Evolutionary conservation across 1,140 invertebrate species (phyloP).

Genomic region (Cepaea nemoralis): DNA sequence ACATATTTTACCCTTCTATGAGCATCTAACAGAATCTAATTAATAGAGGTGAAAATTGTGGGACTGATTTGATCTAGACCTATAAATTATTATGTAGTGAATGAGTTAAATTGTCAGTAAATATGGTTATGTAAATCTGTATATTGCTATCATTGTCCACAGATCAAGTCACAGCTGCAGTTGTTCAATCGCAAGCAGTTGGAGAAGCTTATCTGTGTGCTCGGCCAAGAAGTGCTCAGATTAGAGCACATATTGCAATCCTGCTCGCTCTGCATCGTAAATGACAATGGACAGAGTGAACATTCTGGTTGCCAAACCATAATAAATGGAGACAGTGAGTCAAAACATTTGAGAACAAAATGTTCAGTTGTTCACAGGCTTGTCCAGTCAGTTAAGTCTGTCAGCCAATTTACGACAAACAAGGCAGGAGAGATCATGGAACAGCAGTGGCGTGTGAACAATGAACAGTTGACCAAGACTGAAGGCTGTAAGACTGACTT

Average conservation of each 20-base stretch:
- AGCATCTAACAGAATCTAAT: too few relatives aligned
- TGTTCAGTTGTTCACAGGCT: not conserved
- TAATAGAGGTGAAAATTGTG: too few relatives aligned
- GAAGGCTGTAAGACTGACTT: not conserved
- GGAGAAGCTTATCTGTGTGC: conserved; percentile 11
- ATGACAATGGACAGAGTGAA: not conserved
- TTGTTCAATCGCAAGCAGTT: not conserved
- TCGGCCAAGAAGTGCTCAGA: conserved; percentile 1
- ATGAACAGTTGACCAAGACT: not conserved
- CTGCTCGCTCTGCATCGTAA: not conserved
- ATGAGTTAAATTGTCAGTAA: too few relatives aligned
- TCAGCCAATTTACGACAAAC: not conserved
- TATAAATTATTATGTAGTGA: too few relatives aligned
- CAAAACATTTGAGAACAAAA: not conserved
- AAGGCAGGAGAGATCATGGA: not conserved
- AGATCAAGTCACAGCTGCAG: conserved; percentile 10
- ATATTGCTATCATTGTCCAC: too few relatives aligned
- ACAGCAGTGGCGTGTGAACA: not conserved
- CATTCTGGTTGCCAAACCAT: not conserved
- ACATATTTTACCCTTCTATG: too few relatives aligned
- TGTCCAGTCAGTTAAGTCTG: not conserved
- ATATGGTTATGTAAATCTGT: too few relatives aligned
- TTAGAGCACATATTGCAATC: not conserved
- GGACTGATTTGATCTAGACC: too few relatives aligned
- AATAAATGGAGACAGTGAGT: not conserved